Evolutionary conservation across 2,113 vertebrate species (phyloP), one percentile per base, ranked within the genome.

Genomic region (Elachura formosa): DNA sequence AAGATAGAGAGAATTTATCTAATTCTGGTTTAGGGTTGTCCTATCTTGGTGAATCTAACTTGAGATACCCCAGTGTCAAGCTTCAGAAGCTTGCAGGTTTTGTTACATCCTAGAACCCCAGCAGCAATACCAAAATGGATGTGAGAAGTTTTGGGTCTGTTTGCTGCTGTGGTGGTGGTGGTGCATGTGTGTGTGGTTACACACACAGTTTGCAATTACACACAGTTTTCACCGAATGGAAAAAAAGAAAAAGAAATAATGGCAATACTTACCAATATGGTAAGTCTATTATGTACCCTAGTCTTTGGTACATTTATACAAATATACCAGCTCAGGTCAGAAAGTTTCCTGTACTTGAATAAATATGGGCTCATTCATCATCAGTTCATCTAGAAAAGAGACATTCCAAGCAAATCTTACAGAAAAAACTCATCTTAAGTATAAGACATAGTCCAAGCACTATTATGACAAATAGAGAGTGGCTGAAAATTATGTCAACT

Each of bases 101-200:
- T 26, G 7, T 28, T n/a, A 48, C 5, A 33, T 19, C 13, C n/a
- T 43, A 56, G 21, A 86, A 77, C 1, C 6, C 8, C 20, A 64
- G 7, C 38, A 79, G 18, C 2, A 4, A 9, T 31, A 25, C 6
- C 22, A 73, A 56, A 86, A 38, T 34, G 7, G 33, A 58, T 43
- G 6, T 12, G 14, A 13, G 20, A 61, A 72, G 23, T 33, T 36
- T 0, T 2, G 20, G 3, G 2, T 5, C 4, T 29, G n/a, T 23
- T 54, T 12, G 19, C 6, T 17, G 13, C 6, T 33, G 9, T 9
- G 54, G 34, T 4, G 56, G 13, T 7, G 28, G 9, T 9, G 54
- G 34, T 4, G 56, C 10, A 11, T n/a, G 13, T 9, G 5, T 23
- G 11, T 28, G 15, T 25, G 4, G 16, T 38, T 75, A n/a, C n/a